phyloP scores from a whole-genome alignment of 2,113 vertebrate genomes.

The Actinemys pallida region DNA sequence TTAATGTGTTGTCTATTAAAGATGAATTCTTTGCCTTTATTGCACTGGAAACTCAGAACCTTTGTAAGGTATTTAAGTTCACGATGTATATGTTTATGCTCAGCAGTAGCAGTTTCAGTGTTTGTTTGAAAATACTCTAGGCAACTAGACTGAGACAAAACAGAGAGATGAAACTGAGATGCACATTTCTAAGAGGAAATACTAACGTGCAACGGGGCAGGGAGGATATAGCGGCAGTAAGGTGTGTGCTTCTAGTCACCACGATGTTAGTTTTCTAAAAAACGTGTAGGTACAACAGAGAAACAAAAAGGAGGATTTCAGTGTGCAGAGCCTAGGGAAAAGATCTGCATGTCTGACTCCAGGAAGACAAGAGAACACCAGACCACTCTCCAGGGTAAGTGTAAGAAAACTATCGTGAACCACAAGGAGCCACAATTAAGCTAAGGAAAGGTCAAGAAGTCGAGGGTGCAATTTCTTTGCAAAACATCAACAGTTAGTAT shows the following conservation, averaged over 20 bases:
- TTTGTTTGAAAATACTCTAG: neutral
- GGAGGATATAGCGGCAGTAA: neutral
- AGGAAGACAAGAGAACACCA: neutral
- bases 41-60: neutral
- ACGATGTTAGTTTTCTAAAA: neutral
- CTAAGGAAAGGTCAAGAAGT: neutral
- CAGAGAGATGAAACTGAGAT: neutral
- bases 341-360: neutral
- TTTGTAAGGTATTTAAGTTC: neutral
- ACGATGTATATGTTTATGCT: neutral
- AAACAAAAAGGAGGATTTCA: neutral
- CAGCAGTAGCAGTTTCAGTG: neutral
- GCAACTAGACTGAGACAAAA: neutral
- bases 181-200: neutral
- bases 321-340: neutral
- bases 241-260: neutral
- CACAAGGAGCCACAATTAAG: neutral
- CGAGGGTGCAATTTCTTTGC: fast-evolving
- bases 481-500: neutral
- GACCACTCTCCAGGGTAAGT: neutral
- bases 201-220: fast-evolving
- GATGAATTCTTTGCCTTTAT: neutral
- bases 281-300: neutral
- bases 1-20: neutral
- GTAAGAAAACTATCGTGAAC: neutral